Base-by-base conservation (phyloP, 2,888 invertebrate genomes). In the Apamea crenata region DNA sequence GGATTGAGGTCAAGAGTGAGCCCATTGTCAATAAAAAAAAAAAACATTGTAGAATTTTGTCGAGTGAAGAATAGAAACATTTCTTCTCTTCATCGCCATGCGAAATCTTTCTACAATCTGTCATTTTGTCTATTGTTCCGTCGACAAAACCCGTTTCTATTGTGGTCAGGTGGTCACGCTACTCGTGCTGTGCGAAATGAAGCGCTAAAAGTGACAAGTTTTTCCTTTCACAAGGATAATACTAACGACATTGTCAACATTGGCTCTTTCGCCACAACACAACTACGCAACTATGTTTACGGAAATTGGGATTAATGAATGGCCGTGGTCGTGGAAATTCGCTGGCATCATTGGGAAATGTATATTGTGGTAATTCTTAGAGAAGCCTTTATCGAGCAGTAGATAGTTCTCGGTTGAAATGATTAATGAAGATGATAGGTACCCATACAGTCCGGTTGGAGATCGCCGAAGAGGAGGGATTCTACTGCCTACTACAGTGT, bases 171-270 rank as follows among this genome's bases (percentile, higher is more conserved):
- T 44, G 44, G 40, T 40, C 40, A 40, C 7, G 7, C 7, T 40
- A 40, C 40, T 6, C 40, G 40, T 40, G 40, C 40, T 40, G 12
- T 44, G 14, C 1, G 1, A 74, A 18, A 47, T 66, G 10, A 75
- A 82, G 83, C 29, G 36, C 47, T 80, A 40, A 65, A 66, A 10
- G 36, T 59, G 56, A 10, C 63, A 56, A 59, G 44, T 44, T 12
- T 44, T 44, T 44, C 2, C 44, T 44, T 44, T 44, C 14, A 44
- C 2, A 40, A n/a, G 25, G 53, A 74, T 36, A 53, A 69, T 25
- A 75, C 25, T 44, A 32, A 69, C 1, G 59, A 29, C 32, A 21
- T 21, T 53, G 50, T 7, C 6, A 70, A 40, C 10, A 67, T 10
- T 21, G 7, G 25, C 18, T 68, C 14, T 59, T 56, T n/a, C 7